Conservation (phyloP, 2,888 invertebrate species). For the Folsomia candida region DNA sequence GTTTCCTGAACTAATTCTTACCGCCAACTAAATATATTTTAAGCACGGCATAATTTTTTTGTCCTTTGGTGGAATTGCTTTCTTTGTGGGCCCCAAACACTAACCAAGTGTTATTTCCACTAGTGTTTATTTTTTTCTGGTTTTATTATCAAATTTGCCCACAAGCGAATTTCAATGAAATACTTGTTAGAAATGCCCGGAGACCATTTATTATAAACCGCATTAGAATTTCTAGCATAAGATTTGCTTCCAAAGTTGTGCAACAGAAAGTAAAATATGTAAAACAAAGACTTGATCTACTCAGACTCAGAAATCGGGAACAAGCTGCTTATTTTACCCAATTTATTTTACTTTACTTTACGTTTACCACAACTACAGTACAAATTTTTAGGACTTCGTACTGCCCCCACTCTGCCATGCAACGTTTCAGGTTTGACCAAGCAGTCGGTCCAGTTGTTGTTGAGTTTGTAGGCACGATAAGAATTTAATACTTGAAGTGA, state of each 20-base stretch:
- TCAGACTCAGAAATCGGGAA: background rate
- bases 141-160: background rate
- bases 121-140: background rate
- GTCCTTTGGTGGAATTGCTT: background rate
- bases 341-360: background rate
- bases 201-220: background rate
- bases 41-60: background rate
- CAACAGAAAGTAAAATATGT: background rate
- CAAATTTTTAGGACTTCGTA: background rate
- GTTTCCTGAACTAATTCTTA: conserved; percentile 6
- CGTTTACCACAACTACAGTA: background rate
- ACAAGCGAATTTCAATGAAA: too few relatives aligned
- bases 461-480: background rate
- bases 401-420: background rate
- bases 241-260: background rate
- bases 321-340: background rate
- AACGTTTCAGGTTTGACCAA: background rate
- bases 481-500: background rate
- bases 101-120: background rate
- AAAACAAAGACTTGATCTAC: background rate
- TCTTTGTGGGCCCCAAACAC: background rate
- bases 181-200: too few relatives aligned
- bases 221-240: background rate
- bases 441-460: background rate
- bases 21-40: background rate